phyloP scores from a whole-genome alignment of 2,797 vertebrate species.

The Tamandua tetradactyla region DNA sequence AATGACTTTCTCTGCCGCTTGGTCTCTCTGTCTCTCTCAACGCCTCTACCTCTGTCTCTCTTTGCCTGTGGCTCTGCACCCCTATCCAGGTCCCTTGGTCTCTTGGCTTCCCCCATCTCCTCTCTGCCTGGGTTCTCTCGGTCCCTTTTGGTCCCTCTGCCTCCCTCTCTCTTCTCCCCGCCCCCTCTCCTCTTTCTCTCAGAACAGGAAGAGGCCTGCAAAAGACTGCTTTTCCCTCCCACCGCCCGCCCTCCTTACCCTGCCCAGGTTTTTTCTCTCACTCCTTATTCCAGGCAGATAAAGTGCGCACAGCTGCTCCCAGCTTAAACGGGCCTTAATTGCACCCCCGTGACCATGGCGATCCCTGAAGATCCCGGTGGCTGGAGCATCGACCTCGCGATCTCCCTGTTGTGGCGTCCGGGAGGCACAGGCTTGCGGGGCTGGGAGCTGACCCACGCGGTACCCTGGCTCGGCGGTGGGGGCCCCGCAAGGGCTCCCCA shows the following conservation, averaged over 20 bases:
- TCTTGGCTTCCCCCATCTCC: no score
- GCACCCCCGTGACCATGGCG: slow-evolving; percentile 86
- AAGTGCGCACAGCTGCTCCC: slow-evolving; percentile 87
- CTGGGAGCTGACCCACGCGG: background rate
- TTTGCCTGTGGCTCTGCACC: no score
- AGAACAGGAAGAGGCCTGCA: slow-evolving; percentile 74
- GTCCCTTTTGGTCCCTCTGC: background rate
- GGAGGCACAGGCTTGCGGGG: slow-evolving; percentile 48
- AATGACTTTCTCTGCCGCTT: background rate
- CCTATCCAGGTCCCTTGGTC: background rate
- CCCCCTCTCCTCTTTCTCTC: background rate
- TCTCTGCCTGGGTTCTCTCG: no score
- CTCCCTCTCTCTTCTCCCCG: background rate
- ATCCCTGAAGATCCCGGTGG: slow-evolving; percentile 85
- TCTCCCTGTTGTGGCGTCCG: slow-evolving; percentile 67
- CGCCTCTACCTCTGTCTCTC: background rate
- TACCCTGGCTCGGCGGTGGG: background rate
- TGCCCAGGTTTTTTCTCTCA: slow-evolving; percentile 68
- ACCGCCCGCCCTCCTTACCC: slow-evolving; percentile 53
- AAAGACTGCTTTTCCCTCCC: slow-evolving; percentile 54
- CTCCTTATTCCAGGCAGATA: slow-evolving; percentile 84
- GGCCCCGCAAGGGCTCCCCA: background rate
- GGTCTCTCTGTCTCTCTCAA: background rate
- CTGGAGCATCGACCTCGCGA: slow-evolving; percentile 82
- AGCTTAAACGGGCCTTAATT: slow-evolving; percentile 87